phyloP scores from a whole-genome alignment of 2,113 vertebrate genomes.

The Opisthocomus hoazin region DNA sequence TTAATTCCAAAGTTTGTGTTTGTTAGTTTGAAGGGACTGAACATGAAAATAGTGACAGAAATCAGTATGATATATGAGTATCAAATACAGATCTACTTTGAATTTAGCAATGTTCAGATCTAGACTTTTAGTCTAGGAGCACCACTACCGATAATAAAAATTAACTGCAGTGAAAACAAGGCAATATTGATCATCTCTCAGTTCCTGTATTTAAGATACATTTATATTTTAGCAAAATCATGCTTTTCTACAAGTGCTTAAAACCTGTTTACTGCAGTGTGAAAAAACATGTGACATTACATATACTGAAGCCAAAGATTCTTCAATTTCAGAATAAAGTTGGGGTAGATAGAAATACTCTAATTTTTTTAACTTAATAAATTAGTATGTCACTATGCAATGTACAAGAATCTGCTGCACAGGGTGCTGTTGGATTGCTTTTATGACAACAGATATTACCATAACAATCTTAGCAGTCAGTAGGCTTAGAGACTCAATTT shows the following conservation, averaged over 20 bases:
- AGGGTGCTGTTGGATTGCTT: background rate
- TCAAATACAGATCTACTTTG: background rate
- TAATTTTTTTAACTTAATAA: background rate
- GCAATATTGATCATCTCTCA: background rate
- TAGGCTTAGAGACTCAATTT: background rate
- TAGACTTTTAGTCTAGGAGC: background rate
- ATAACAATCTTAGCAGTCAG: background rate
- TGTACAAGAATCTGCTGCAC: background rate
- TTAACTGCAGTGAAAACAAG: background rate
- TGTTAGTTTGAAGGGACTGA: background rate
- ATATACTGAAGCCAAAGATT: background rate
- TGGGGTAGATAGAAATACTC: background rate
- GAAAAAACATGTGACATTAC: background rate
- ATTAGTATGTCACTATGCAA: background rate
- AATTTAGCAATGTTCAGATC: background rate
- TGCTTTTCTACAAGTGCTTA: background rate
- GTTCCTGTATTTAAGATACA: background rate
- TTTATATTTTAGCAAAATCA: background rate
- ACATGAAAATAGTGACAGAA: background rate
- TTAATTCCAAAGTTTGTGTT: background rate
- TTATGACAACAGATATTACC: background rate
- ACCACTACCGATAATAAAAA: background rate
- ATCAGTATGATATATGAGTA: background rate
- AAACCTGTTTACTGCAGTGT: background rate
- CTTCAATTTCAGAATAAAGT: background rate